Evolutionary conservation across 2,888 invertebrate genomes (phyloP).

Genomic region (Lycaena phlaeas): DNA sequence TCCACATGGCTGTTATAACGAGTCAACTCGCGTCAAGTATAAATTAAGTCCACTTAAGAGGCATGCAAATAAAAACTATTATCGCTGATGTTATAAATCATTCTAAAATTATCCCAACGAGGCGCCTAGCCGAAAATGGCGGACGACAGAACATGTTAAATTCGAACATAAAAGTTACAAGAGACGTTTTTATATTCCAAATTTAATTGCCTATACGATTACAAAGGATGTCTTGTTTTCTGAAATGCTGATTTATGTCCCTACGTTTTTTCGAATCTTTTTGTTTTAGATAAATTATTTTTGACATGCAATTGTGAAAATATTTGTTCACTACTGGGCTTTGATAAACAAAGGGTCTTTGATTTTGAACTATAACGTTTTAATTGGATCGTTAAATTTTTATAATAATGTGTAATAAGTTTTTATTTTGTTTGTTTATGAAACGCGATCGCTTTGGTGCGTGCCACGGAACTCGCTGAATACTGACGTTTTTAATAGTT

Average conservation of each 20-base stretch:
- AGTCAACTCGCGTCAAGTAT: constrained; percentile 17
- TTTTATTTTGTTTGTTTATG: not conserved
- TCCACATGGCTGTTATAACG: constrained; percentile 11
- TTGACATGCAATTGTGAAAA: constrained; percentile 36
- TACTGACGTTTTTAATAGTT: constrained; percentile 4
- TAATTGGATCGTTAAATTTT: not conserved
- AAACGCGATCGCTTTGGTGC: not conserved
- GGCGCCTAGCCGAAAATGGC: constrained; percentile 38
- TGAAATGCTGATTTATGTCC: constrained; percentile 57
- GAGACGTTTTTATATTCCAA: constrained; percentile 50
- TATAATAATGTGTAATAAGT: not conserved
- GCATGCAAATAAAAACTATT: constrained; percentile 42
- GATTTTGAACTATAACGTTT: constrained; percentile 13
- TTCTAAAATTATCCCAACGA: constrained; percentile 46
- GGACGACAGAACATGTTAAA: constrained; percentile 23
- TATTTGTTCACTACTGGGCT: constrained; percentile 49
- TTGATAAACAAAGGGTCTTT: constrained; percentile 17
- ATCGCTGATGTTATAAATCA: constrained; percentile 47
- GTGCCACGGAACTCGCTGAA: constrained; percentile 1
- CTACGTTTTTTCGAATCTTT: constrained; percentile 27
- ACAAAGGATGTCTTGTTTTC: constrained; percentile 69
- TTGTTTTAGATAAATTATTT: constrained; percentile 21
- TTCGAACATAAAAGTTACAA: constrained; percentile 16
- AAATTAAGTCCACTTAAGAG: constrained; percentile 29
- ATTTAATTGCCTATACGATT: constrained; percentile 66